Evolutionary conservation across 2,888 invertebrate genomes (phyloP).

Genomic region (Chromoteleia sp.): DNA sequence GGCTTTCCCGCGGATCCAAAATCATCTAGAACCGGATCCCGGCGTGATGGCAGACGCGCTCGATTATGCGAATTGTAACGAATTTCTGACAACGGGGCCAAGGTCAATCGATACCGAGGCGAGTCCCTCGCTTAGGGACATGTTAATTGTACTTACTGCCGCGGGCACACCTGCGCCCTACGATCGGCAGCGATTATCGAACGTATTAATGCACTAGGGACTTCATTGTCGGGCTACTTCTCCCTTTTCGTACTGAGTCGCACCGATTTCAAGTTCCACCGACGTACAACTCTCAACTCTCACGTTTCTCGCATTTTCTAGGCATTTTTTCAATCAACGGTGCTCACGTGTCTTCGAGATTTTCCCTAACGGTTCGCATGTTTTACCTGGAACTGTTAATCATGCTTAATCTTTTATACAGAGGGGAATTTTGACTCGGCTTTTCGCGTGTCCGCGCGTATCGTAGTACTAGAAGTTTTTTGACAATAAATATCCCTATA

Average conservation of each 20-base stretch:
- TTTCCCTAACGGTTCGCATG: too few species aligned
- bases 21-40: slow-evolving; percentile 36
- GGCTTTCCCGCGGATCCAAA: slow-evolving; percentile 17
- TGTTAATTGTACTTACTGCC: slow-evolving; percentile 38
- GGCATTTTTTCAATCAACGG: too few species aligned
- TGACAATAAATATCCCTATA: too few species aligned
- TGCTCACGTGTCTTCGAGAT: too few species aligned
- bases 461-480: too few species aligned
- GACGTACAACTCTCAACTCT: too few species aligned
- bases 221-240: slow-evolving; percentile 18
- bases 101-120: slow-evolving; percentile 12
- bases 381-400: too few species aligned
- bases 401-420: too few species aligned
- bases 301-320: too few species aligned
- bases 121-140: slow-evolving; percentile 31
- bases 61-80: slow-evolving; percentile 29
- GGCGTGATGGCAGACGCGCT: slow-evolving; percentile 18
- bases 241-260: background rate
- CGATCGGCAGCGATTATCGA: slow-evolving; percentile 47
- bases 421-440: too few species aligned
- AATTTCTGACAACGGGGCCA: slow-evolving; percentile 8
- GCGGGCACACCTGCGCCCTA: slow-evolving; percentile 36
- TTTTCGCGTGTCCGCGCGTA: too few species aligned
- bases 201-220: slow-evolving; percentile 30
- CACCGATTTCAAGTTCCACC: too few species aligned